phyloP scores from a whole-genome alignment of 2,113 vertebrate genomes.

The Halcyon malimbica region DNA sequence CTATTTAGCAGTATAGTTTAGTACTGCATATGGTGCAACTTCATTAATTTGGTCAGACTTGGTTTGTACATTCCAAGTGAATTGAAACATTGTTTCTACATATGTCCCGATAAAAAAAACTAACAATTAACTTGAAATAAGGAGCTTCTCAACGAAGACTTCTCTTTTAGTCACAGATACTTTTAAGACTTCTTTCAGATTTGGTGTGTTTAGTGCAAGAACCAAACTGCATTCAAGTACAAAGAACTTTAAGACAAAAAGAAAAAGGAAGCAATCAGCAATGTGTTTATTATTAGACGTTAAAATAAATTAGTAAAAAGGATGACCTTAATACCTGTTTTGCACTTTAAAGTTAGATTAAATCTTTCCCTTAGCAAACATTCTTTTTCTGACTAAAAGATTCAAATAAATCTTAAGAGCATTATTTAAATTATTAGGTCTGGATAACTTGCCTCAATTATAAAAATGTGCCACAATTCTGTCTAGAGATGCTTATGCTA shows the following conservation, averaged over 20 bases:
- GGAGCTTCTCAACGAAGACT: neutral
- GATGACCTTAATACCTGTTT: neutral
- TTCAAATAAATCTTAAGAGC: neutral
- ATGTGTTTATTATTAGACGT: neutral
- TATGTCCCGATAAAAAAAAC: neutral
- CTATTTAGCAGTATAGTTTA: neutral
- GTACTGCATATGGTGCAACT: neutral
- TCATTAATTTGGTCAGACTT: neutral
- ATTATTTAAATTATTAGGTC: neutral
- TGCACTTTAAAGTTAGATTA: neutral
- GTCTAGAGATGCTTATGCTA: neutral
- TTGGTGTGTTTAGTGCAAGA: neutral
- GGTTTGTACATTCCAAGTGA: neutral
- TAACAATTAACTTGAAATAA: neutral
- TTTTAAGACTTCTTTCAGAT: neutral
- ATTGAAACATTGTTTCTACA: neutral
- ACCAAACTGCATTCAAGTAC: neutral
- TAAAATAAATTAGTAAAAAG: neutral
- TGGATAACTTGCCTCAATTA: neutral
- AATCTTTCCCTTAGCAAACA: neutral
- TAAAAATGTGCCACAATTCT: neutral
- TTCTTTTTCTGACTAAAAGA: neutral
- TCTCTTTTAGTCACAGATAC: neutral
- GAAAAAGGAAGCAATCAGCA: neutral
- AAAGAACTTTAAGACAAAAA: neutral